Conservation (phyloP, 2,797 vertebrate species). For the Hydrocynus forskahlii region DNA sequence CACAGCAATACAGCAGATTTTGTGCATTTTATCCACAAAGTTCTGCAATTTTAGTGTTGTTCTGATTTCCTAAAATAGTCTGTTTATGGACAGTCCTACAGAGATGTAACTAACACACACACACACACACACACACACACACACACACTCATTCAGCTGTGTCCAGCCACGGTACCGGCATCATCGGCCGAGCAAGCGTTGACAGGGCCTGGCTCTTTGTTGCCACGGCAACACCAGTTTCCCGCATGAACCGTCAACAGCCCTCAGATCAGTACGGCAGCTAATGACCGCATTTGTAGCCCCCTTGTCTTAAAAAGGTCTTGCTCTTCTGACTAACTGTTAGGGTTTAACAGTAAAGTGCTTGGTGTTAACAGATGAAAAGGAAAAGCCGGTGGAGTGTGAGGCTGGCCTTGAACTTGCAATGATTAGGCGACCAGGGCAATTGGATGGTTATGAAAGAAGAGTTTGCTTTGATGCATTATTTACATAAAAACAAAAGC, state of each 20-base stretch:
- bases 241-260: conserved; percentile 11
- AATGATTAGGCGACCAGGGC: not conserved
- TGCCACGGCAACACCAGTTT: conserved; percentile 43
- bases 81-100: too few relatives aligned
- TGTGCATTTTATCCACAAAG: too few relatives aligned
- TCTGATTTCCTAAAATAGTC: too few relatives aligned
- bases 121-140: too few relatives aligned
- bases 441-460: not conserved
- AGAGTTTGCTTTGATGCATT: not conserved
- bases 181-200: conserved; percentile 8
- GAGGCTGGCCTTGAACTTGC: not conserved
- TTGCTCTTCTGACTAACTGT: not conserved
- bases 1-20: too few relatives aligned
- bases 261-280: conserved; percentile 10
- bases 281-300: conserved; percentile 19
- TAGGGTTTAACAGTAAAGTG: not conserved
- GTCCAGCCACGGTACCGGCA: not conserved
- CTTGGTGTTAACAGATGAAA: not conserved
- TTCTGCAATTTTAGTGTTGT: too few relatives aligned
- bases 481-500: too few relatives aligned
- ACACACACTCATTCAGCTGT: not conserved
- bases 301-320: not conserved
- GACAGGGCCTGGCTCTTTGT: conserved; percentile 21
- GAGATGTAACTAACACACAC: too few relatives aligned
- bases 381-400: not conserved